Percentiles rank a stretch among this genome's conserved stretches.
Evolutionary conservation across 2,113 vertebrate species (phyloP).

Genomic region (Myotis brandtii): DNA sequence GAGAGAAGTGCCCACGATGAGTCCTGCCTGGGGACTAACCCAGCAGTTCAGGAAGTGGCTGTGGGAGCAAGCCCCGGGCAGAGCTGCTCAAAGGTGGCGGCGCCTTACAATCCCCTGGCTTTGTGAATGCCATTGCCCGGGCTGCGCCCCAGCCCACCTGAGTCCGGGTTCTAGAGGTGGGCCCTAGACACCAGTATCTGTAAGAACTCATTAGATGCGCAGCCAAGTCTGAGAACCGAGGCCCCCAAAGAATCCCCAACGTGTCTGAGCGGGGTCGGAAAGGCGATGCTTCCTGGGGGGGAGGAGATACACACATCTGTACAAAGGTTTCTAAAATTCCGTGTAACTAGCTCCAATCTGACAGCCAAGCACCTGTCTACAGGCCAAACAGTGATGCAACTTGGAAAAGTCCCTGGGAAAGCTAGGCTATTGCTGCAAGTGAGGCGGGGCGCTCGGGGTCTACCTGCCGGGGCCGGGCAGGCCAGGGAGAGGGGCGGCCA

Average conservation of each 20-base stretch:
- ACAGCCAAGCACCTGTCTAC: slow-evolving; percentile 59
- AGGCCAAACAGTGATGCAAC: slow-evolving; percentile 64
- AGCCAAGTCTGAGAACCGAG: background rate
- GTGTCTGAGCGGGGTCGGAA: background rate
- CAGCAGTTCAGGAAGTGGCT: background rate
- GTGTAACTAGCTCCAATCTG: background rate
- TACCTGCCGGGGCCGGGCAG: background rate
- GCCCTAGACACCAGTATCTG: background rate
- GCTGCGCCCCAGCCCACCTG: background rate
- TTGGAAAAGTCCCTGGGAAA: slow-evolving; percentile 58
- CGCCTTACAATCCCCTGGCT: background rate
- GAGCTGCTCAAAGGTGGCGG: background rate
- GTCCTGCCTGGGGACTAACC: background rate
- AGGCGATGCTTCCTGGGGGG: background rate
- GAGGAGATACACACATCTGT: background rate
- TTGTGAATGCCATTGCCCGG: background rate
- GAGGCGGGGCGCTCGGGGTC: background rate
- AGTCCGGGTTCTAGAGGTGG: background rate
- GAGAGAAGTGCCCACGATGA: background rate
- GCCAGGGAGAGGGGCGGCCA: background rate
- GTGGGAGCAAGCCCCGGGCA: too few relatives aligned
- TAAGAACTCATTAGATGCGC: background rate
- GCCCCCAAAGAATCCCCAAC: background rate
- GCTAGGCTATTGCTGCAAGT: background rate
- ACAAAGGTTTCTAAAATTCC: background rate